Percentiles rank a stretch among this genome's conserved stretches.
phyloP scores from a whole-genome alignment of 2,888 invertebrate genomes.

The Ochlodes sylvanus region DNA sequence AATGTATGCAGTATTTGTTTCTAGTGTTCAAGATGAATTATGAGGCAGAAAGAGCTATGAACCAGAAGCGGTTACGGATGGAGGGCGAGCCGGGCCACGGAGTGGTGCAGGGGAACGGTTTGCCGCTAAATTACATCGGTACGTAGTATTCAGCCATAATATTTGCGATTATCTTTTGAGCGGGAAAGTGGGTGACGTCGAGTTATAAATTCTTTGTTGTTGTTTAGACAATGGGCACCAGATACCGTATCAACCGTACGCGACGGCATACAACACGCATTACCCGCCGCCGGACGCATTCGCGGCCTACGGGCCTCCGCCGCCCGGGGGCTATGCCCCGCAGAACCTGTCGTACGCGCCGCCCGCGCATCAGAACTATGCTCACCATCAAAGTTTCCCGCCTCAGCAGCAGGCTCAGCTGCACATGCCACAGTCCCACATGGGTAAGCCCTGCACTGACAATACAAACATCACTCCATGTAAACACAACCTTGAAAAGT shows the following conservation, averaged over 20 bases:
- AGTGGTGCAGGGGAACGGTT: conserved; percentile 81
- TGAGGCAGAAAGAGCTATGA: conserved; percentile 83
- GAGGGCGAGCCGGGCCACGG: conserved; percentile 82
- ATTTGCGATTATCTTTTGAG: conserved; percentile 41
- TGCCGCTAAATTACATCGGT: conserved; percentile 83
- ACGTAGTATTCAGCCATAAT: conserved; percentile 46
- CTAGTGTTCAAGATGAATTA: conserved; percentile 83
- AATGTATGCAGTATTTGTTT: conserved; percentile 66
- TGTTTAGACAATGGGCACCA: conserved; percentile 82
- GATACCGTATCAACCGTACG: conserved; percentile 81
- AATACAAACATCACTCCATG: conserved; percentile 2
- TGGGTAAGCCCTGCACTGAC: conserved; percentile 58
- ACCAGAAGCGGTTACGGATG: conserved; percentile 83
- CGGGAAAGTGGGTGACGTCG: conserved; percentile 44
- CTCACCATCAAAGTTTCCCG: conserved; percentile 79
- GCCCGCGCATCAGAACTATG: conserved; percentile 81
- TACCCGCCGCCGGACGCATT: conserved; percentile 81
- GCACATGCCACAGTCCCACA: conserved; percentile 79
- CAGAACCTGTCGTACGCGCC: conserved; percentile 81
- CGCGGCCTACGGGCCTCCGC: conserved; percentile 78
- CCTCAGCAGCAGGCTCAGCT: conserved; percentile 77
- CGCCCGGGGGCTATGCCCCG: conserved; percentile 78
- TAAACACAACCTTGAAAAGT: conserved; percentile 30
- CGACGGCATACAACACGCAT: conserved; percentile 81
- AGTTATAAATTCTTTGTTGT: conserved; percentile 44